Evolutionary conservation across 2,797 vertebrate species (phyloP).

Genomic region (Orestias chungarensis): DNA sequence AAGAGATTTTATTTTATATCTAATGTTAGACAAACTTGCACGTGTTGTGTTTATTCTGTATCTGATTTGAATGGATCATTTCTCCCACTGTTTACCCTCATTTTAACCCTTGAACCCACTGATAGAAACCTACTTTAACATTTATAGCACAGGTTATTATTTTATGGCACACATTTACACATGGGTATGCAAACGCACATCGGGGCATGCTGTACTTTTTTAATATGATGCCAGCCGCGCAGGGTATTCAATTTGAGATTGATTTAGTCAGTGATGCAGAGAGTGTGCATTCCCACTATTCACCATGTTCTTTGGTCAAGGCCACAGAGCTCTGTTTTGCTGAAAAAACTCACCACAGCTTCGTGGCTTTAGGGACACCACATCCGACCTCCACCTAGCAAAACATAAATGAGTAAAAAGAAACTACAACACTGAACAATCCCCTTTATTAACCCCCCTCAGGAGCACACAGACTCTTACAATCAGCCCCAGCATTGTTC

Average conservation of each 20-base stretch:
- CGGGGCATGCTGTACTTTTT: slow-evolving; percentile 33
- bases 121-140: background rate
- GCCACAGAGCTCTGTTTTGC: slow-evolving; percentile 50
- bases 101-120: background rate
- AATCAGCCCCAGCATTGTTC: slow-evolving; percentile 69
- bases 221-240: slow-evolving; percentile 25
- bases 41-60: too few species aligned
- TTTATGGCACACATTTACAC: slow-evolving; percentile 28
- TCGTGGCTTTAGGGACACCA: slow-evolving; percentile 61
- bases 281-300: slow-evolving; percentile 48
- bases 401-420: slow-evolving; percentile 70
- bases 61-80: background rate
- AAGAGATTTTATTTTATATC: background rate
- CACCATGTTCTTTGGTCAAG: slow-evolving; percentile 51
- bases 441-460: slow-evolving; percentile 70
- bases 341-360: slow-evolving; percentile 47
- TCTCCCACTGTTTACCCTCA: background rate
- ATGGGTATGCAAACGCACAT: background rate
- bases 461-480: slow-evolving; percentile 56
- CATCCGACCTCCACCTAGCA: slow-evolving; percentile 59
- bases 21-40: too few species aligned
- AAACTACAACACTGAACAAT: slow-evolving; percentile 69
- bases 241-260: slow-evolving; percentile 69
- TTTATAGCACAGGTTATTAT: slow-evolving; percentile 15
- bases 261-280: slow-evolving; percentile 64